Conservation (phyloP, 2,113 vertebrate species). For the Machaerirhynchus nigripectus region DNA sequence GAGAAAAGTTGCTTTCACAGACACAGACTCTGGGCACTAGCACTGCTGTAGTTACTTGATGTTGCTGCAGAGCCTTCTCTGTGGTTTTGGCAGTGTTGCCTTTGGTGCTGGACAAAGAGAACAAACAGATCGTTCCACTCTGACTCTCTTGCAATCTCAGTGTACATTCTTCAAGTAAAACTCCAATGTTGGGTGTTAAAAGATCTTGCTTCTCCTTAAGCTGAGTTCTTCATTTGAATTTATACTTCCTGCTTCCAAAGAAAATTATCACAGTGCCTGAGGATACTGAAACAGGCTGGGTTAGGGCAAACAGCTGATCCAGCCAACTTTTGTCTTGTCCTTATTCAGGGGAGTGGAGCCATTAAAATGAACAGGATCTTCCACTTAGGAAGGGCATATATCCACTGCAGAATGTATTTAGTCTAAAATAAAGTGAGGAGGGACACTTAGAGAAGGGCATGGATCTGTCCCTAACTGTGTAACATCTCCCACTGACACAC, state of each 20-base stretch:
- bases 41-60: not conserved
- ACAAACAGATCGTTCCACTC: not conserved
- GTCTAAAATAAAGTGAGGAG: not conserved
- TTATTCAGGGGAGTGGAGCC: not conserved
- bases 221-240: not conserved
- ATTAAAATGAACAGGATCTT: not conserved
- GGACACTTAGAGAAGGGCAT: not conserved
- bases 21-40: not conserved
- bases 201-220: not conserved
- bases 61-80: not conserved
- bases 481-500: not conserved
- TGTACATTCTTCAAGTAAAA: not conserved
- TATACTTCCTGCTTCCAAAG: not conserved
- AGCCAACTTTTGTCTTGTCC: not conserved
- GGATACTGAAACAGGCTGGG: not conserved
- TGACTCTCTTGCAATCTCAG: not conserved
- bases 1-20: not conserved
- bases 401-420: not conserved
- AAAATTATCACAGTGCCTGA: not conserved
- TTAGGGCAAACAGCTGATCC: not conserved
- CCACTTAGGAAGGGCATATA: not conserved
- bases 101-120: not conserved
- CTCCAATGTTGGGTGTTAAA: not conserved
- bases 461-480: not conserved
- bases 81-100: fast-evolving